Percentiles rank a stretch among this genome's conserved stretches.
Conservation (phyloP, 2,797 vertebrate species). For the Gymnopithys bicolor region DNA sequence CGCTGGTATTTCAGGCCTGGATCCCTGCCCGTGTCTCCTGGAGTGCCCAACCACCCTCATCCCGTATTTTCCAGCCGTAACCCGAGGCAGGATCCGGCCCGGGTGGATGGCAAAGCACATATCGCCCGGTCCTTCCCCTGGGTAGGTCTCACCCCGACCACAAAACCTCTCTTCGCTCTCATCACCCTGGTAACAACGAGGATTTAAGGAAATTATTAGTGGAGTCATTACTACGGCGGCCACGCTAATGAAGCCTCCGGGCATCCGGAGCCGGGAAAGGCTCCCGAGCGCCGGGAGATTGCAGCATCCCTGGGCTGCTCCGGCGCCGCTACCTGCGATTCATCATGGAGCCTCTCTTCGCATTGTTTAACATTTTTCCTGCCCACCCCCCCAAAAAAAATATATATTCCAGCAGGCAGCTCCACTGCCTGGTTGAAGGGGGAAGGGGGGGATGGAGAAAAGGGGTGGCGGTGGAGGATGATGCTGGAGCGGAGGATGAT, state of each 20-base stretch:
- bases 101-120: background rate
- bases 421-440: background rate
- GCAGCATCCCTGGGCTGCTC: slow-evolving; percentile 4
- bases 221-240: background rate
- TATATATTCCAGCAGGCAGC: background rate
- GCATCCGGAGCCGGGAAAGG: background rate
- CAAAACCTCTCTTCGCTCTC: background rate
- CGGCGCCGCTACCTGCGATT: background rate
- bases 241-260: background rate
- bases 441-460: background rate
- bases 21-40: background rate
- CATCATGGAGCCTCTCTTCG: slow-evolving; percentile 43
- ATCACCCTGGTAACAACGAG: fast-evolving
- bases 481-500: background rate
- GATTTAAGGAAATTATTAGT: background rate
- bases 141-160: background rate
- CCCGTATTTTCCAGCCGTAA: background rate
- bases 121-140: background rate
- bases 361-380: background rate
- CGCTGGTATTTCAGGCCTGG: background rate
- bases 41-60: background rate
- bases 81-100: background rate
- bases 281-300: background rate
- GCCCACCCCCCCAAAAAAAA: background rate
- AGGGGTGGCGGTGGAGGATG: background rate